phyloP scores from a whole-genome alignment of 2,888 invertebrate genomes.

The Cephus pulcher region DNA sequence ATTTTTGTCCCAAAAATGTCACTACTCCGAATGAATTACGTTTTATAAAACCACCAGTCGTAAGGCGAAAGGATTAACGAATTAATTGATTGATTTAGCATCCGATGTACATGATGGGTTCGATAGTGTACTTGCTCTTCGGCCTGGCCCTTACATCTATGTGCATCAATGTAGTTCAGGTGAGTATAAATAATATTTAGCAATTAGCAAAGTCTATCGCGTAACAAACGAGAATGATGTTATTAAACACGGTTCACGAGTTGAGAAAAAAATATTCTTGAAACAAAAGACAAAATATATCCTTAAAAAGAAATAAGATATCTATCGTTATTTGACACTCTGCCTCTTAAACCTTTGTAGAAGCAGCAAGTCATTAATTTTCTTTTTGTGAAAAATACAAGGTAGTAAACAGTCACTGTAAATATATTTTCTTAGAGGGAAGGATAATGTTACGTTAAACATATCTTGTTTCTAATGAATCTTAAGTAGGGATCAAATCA shows the following conservation, averaged over 20 bases:
- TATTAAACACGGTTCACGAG: background rate
- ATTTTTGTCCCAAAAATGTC: background rate
- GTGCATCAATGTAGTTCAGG: constrained; percentile 97
- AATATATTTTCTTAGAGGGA: background rate
- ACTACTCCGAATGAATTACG: background rate
- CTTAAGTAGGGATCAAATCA: background rate
- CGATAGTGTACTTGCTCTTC: constrained; percentile 92
- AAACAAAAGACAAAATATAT: background rate
- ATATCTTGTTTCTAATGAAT: background rate
- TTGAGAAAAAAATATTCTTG: background rate
- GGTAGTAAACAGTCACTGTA: background rate
- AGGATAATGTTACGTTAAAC: background rate
- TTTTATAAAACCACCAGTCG: background rate
- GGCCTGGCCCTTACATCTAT: constrained; percentile 96
- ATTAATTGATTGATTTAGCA: constrained; percentile 68
- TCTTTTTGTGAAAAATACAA: background rate
- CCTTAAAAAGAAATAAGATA: too few relatives aligned
- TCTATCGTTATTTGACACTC: too few relatives aligned
- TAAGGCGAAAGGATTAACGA: constrained; percentile 22
- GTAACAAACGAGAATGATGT: background rate
- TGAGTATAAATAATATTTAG: constrained; percentile 67
- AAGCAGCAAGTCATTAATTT: too few relatives aligned
- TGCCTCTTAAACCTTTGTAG: too few relatives aligned
- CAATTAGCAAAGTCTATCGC: background rate
- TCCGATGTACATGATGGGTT: constrained; percentile 89